Evolutionary conservation across 37 sponge, comb jelly and placozoan species (phyloP).

Genomic region (Ephydatia muelleri): DNA sequence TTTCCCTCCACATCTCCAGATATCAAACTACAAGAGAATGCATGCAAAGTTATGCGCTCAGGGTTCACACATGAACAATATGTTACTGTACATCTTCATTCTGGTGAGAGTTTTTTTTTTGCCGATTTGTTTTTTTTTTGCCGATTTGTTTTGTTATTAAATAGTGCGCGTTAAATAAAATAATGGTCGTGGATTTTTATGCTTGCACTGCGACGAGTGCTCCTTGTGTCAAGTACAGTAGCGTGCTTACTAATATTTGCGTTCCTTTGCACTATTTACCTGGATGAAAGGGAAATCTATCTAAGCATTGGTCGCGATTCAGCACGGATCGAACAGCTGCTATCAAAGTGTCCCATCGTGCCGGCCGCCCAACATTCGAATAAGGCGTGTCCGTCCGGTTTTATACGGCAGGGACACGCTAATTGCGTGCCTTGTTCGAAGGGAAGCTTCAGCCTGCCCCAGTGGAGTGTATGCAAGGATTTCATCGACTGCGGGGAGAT

Average conservation of each 20-base stretch:
- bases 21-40: conserved; percentile 57
- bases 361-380: background rate
- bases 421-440: conserved; percentile 47
- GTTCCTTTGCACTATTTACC: background rate
- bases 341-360: background rate
- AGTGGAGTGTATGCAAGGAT: conserved; percentile 45
- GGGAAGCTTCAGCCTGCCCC: conserved; percentile 38
- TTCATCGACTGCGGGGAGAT: conserved; percentile 49
- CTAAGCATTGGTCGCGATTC: background rate
- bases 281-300: background rate
- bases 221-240: background rate
- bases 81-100: background rate
- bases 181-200: background rate
- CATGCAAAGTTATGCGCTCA: background rate
- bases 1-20: conserved; percentile 82
- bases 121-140: too few relatives aligned
- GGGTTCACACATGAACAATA: background rate
- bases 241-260: background rate
- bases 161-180: background rate
- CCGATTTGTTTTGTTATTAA: too few relatives aligned
- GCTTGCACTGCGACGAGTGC: background rate
- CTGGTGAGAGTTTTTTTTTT: background rate
- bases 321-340: background rate
- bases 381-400: conserved; percentile 14
- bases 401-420: background rate